Evolutionary conservation across 1,140 invertebrate genomes (phyloP).

Genomic region (Lepidurus couesii): DNA sequence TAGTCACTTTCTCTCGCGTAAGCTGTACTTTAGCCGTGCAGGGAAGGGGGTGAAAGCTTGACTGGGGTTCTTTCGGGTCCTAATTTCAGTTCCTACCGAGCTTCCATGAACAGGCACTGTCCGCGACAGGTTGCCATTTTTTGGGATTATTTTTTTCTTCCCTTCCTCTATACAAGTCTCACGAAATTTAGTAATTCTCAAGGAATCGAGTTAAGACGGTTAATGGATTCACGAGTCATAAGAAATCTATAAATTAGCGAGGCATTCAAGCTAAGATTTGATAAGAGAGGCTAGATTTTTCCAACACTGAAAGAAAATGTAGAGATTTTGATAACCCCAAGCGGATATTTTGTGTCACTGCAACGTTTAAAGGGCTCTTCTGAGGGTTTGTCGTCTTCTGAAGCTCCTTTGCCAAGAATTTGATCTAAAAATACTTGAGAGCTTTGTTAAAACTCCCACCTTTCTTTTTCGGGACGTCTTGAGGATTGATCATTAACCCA

Average conservation of each 20-base stretch:
- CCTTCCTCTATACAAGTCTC: too few species aligned
- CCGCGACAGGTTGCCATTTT: constrained; percentile 32
- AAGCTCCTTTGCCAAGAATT: neutral
- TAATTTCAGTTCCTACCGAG: constrained; percentile 21
- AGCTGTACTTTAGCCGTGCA: constrained; percentile 20
- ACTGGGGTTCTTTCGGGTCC: constrained; percentile 25
- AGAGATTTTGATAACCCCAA: too few species aligned
- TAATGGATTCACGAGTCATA: too few species aligned
- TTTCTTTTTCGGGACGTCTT: neutral
- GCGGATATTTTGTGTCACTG: too few species aligned
- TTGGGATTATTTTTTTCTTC: constrained; percentile 12
- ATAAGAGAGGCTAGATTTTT: too few species aligned
- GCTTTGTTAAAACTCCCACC: neutral
- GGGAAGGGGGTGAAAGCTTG: constrained; percentile 26
- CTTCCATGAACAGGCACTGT: constrained; percentile 29
- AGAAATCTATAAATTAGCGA: too few species aligned
- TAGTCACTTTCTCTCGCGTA: constrained; percentile 30
- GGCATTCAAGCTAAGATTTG: too few species aligned
- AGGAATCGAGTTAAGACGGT: too few species aligned
- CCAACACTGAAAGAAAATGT: too few species aligned
- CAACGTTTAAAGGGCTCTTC: neutral
- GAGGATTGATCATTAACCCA: constrained; percentile 15
- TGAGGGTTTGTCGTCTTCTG: neutral
- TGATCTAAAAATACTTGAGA: constrained; percentile 7
- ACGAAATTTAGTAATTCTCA: too few species aligned